These are phyloP conservation scores for Metridium senile DNA, from an alignment of 92 coral and sea anemone species.

Conservation along the genomic window DNA sequence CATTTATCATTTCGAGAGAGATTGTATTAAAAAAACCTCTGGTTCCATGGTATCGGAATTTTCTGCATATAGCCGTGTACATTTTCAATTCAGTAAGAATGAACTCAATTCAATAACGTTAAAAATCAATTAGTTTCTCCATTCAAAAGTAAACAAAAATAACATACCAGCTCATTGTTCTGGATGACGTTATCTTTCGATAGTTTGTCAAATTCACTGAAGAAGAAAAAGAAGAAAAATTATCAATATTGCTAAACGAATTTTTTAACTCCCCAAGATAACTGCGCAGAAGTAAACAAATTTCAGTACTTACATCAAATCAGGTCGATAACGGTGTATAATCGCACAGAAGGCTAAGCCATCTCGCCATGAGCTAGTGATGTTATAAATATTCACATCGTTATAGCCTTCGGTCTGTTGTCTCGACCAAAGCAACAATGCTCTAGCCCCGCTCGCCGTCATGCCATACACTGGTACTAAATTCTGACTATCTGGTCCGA, in stretches of 20 bases:
- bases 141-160: background rate
- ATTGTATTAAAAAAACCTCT: too few species aligned
- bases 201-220: conserved; percentile 85
- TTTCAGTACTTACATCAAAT: conserved; percentile 66
- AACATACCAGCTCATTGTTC: conserved; percentile 81
- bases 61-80: too few species aligned
- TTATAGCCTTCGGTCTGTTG: conserved; percentile 83
- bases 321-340: conserved; percentile 85
- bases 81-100: background rate
- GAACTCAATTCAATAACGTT: background rate
- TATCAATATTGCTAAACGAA: background rate
- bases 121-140: background rate
- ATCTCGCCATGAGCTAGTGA: conserved; percentile 91
- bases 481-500: conserved; percentile 26
- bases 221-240: conserved; percentile 24
- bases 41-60: too few species aligned
- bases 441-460: conserved; percentile 64
- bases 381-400: conserved; percentile 71
- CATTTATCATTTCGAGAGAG: too few species aligned
- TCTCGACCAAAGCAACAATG: conserved; percentile 82
- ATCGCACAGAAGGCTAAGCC: conserved; percentile 88
- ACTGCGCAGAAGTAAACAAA: conserved; percentile 6
- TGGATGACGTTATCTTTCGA: conserved; percentile 78
- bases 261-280: background rate
- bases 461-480: background rate